Conservation (phyloP, 2,113 vertebrate genomes). For the Ictidomys tridecemlineatus region DNA sequence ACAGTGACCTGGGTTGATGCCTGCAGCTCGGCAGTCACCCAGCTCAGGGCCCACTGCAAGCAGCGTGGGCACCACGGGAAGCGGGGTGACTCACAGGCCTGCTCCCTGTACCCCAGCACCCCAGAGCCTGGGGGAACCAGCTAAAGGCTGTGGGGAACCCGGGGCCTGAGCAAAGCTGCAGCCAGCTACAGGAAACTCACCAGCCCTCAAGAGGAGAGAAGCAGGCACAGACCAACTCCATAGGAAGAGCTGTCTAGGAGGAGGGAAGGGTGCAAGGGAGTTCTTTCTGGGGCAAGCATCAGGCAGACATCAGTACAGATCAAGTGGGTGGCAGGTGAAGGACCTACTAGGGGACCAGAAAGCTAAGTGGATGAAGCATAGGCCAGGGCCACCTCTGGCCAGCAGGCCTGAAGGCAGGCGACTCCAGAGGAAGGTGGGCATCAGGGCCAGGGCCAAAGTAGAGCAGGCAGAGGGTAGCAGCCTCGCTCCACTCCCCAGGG, state of each 20-base stretch:
- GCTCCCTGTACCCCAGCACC: not conserved
- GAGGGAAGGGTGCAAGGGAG: not conserved
- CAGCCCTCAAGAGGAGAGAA: not conserved
- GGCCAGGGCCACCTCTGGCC: not conserved
- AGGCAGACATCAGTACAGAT: not conserved
- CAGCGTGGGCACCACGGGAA: slow-evolving; percentile 65
- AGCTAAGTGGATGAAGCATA: not conserved
- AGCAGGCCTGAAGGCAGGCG: not conserved
- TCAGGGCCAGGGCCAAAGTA: not conserved
- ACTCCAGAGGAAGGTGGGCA: not conserved
- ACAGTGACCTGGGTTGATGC: slow-evolving; percentile 77
- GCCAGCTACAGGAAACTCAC: not conserved
- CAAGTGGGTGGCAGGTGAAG: not conserved
- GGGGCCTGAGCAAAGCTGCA: not conserved
- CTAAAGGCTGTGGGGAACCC: not conserved
- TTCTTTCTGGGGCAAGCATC: not conserved
- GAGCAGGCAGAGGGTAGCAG: not conserved
- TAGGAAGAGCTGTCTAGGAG: not conserved
- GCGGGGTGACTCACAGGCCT: slow-evolving; percentile 69
- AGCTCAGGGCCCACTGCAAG: slow-evolving; percentile 69
- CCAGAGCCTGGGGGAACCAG: not conserved
- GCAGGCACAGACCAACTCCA: not conserved
- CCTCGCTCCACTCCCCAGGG: not conserved
- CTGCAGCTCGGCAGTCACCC: slow-evolving; percentile 59
- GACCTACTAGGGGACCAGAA: not conserved